Base-by-base conservation (phyloP, 2,113 vertebrate species). In the Geococcyx californianus region DNA sequence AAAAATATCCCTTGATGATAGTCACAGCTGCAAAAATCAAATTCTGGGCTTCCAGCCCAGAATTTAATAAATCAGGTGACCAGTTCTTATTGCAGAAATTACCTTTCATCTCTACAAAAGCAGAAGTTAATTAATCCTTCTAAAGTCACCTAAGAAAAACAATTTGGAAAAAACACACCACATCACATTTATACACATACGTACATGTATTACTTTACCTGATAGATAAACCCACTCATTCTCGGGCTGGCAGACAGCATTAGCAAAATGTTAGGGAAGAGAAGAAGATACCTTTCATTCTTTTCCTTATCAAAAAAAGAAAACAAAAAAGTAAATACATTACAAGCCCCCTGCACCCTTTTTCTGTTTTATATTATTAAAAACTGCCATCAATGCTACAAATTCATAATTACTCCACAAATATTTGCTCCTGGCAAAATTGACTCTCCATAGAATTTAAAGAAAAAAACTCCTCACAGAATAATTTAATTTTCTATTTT, bases 221-320 rank as follows among this genome's bases (percentile, higher is more conserved):
- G 99, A 97, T 99, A 99, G 89, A 99, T 99, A 96, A 99, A 99
- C 33, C 99, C 99, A 84, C 99, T 99, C 99, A 99, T 99, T 94
- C 99, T 98, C 42, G 99, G 99, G 88, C 99, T 99, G 92, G 99
- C 99, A 90, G 99, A 99, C 93, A 99, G 90, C 98, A 99, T 99
- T n/a, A 99, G 98, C 91, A 99, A 98, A 87, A 99, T 98, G 77
- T 99, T 99, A 84, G 99, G 99, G 97, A 99, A 99, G 60, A 99
- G 99, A 73, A 99, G 98, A 97, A 99, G 99, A 92, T 99, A 99
- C 34, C 99, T 98, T 96, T 99, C 99, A 87, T 98, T 99, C 97
- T 99, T 99, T 97, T 99, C 99, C 99, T 99, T 95, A 93, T 96
- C 28, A 94, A 88, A 94, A 87, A 47, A 73, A 94, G 87, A 96